These are phyloP conservation scores for Anorthoa munda DNA, from an alignment of 2,888 invertebrate species.

Conservation along the genomic window DNA sequence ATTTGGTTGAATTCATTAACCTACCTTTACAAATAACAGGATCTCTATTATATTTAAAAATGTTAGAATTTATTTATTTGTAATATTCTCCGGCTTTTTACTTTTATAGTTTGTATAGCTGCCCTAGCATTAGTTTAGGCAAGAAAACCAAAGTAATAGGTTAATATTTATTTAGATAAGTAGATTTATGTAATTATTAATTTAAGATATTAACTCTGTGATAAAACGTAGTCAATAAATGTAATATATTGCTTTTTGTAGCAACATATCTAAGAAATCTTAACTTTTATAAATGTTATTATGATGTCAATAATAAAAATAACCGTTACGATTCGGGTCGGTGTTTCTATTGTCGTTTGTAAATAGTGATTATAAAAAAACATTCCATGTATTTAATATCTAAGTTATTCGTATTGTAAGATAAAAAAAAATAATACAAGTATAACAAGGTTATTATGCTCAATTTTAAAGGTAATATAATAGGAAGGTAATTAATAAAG, in stretches of 20 bases:
- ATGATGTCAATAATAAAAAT: not conserved
- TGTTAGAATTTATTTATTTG: too few species aligned
- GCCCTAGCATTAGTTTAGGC: not conserved
- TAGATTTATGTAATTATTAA: not conserved
- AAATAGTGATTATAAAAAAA: not conserved
- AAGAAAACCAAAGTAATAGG: not conserved
- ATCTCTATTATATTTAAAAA: too few species aligned
- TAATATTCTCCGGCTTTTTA: too few species aligned
- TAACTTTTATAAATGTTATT: not conserved
- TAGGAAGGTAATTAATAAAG: too few species aligned
- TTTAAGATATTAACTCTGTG: slow-evolving; percentile 3
- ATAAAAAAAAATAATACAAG: too few species aligned
- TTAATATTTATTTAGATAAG: not conserved
- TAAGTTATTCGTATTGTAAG: too few species aligned
- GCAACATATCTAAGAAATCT: not conserved
- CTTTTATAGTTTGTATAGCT: not conserved
- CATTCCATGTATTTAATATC: too few species aligned
- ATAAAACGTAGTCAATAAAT: not conserved
- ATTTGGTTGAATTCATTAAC: too few species aligned
- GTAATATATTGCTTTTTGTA: not conserved
- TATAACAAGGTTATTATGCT: too few species aligned
- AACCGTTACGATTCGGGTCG: not conserved
- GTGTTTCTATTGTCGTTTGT: not conserved
- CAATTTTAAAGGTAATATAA: too few species aligned
- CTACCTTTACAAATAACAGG: too few species aligned